Base-by-base conservation (phyloP, 2,888 invertebrate genomes). In the Cenopis cana region DNA sequence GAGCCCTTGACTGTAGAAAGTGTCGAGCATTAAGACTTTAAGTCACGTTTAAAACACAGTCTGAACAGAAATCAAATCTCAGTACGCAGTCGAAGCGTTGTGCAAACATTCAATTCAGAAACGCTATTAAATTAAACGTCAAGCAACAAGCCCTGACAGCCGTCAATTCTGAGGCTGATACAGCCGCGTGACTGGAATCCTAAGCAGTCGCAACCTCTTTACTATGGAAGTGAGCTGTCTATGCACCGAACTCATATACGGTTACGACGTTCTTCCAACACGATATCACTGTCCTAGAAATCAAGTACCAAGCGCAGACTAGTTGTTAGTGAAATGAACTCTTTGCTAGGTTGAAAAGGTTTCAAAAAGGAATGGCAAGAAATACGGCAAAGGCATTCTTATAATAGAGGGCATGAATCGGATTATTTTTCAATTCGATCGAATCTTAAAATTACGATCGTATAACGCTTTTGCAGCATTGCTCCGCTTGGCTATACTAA, bases 91-190 rank as follows among this genome's bases (percentile, higher is more conserved):
- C 41, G 59, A 60, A 17, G 41, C 60, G 11, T 24, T 18, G 29
- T 24, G 60, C 29, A 41, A 60, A 60, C 60, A 46, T 60, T 60
- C 60, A 60, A 60, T 55, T 55, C 29, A 9, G 41, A n/a, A 24
- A 14, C 46, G 18, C 20, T 46, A 46, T 60, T 46, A 60, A 60
- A 60, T 60, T 60, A 60, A 60, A 38, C 20, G 60, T 60, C 60
- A 60, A 60, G 60, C 60, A 60, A 24, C 46, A 60, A 60, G 46
- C 46, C 20, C 17, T 60, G 60, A 60, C 60, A 60, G 60, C 24
- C 60, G 60, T 60, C 60, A 60, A 60, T 60, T 60, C 60, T 14
- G 60, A 46, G 38, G 24, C 24, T 46, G 60, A 60, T 60, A 60
- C 60, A 46, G 59, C 60, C n/a, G 10, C 60, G 60, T n/a, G 46